Conservation (phyloP, 2,888 invertebrate species). For the Gisinianus flammeolus region DNA sequence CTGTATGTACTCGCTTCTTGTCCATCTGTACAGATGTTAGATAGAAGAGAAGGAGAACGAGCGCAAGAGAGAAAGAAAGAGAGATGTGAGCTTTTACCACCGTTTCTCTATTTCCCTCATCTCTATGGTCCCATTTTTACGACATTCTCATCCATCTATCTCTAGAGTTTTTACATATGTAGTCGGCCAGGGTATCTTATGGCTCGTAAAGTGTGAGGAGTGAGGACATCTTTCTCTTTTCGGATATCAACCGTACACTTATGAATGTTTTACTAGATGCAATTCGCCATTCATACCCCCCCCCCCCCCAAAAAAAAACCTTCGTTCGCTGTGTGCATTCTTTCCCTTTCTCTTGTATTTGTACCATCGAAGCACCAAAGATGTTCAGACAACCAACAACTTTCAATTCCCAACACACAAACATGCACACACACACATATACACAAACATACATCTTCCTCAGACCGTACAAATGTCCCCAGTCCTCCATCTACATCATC, state of each 20-base stretch:
- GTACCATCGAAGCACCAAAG: too few species aligned
- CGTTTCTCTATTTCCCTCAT: background rate
- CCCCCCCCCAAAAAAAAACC: background rate
- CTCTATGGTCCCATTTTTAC: conserved; percentile 18
- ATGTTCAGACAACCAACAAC: background rate
- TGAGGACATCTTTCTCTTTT: conserved; percentile 3
- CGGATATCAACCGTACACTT: conserved; percentile 13
- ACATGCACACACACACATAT: background rate
- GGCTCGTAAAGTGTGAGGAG: conserved; percentile 16
- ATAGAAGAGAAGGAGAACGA: background rate
- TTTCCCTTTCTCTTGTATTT: too few species aligned
- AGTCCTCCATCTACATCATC: background rate
- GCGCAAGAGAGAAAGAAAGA: background rate
- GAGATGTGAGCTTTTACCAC: background rate
- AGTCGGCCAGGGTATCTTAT: background rate
- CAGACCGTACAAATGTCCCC: background rate
- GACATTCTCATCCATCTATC: conserved; percentile 19
- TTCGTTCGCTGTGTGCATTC: background rate
- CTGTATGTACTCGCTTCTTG: background rate
- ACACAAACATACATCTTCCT: background rate
- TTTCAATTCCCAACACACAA: background rate
- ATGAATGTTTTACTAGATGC: conserved; percentile 27
- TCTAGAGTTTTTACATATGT: conserved; percentile 19
- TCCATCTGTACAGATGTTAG: background rate
- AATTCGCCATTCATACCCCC: conserved; percentile 5